Evolutionary conservation across 2,113 vertebrate species (phyloP).

Genomic region (Scytalopus superciliaris): DNA sequence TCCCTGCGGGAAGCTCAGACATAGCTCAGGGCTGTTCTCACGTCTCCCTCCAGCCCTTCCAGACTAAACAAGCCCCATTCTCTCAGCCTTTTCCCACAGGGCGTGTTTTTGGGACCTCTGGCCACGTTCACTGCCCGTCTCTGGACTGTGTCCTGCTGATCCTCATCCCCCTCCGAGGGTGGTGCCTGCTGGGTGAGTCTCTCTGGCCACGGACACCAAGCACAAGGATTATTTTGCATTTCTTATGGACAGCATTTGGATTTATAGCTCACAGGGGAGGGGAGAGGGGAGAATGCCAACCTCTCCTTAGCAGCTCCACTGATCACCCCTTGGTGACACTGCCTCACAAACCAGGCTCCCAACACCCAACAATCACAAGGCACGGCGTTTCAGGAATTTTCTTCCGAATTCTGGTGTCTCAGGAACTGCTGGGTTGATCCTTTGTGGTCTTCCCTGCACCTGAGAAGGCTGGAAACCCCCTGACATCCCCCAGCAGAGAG

Average conservation of each 20-base stretch:
- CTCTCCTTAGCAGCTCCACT: not conserved
- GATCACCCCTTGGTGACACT: not conserved
- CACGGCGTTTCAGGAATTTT: not conserved
- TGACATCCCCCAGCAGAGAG: not conserved
- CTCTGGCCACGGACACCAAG: fast-evolving
- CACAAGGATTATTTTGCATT: not conserved
- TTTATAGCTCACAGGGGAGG: not conserved
- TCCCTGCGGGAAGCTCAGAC: not conserved
- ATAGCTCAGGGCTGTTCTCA: constrained; percentile 7
- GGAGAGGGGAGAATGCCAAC: not conserved
- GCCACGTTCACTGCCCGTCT: not conserved
- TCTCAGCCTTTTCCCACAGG: not conserved
- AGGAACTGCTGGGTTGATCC: fast-evolving
- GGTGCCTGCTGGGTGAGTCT: not conserved
- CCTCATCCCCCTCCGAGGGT: not conserved
- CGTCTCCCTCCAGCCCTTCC: not conserved
- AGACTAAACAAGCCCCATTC: constrained; percentile 46
- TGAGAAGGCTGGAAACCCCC: not conserved
- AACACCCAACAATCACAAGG: not conserved
- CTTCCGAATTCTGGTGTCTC: not conserved
- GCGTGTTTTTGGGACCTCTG: not conserved
- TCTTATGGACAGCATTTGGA: not conserved
- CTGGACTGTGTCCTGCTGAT: not conserved
- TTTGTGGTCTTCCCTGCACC: not conserved
- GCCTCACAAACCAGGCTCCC: not conserved